Evolutionary conservation across 2,113 vertebrate genomes (phyloP).

Genomic region (Pogona vitticeps): DNA sequence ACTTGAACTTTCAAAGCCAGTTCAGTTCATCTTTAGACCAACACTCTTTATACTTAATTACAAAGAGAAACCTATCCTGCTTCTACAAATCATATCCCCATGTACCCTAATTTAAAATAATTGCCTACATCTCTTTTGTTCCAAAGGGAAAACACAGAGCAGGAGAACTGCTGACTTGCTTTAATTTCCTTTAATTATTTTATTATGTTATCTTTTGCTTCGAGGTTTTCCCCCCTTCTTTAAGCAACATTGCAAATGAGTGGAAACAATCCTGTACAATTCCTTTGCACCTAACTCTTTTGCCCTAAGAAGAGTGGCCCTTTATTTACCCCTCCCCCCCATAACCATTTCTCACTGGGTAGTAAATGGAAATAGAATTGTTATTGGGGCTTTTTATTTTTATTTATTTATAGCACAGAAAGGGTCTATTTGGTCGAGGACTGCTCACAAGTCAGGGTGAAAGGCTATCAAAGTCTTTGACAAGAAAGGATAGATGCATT

Average conservation of each 20-base stretch:
- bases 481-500: slow-evolving; percentile 34
- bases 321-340: slow-evolving; percentile 27
- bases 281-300: slow-evolving; percentile 38
- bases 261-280: slow-evolving; percentile 29
- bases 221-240: slow-evolving; percentile 59
- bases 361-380: neutral
- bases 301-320: neutral
- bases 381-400: no score
- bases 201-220: slow-evolving; percentile 68
- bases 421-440: neutral
- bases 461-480: slow-evolving; percentile 7
- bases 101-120: slow-evolving; percentile 80
- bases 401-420: neutral
- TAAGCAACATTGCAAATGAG: slow-evolving; percentile 52
- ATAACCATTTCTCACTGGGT: neutral
- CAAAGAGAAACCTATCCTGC: slow-evolving; percentile 72
- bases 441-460: slow-evolving; percentile 5
- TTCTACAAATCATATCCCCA: slow-evolving; percentile 80
- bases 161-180: slow-evolving; percentile 75
- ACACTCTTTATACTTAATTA: slow-evolving; percentile 75
- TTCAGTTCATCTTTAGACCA: slow-evolving; percentile 55
- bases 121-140: slow-evolving; percentile 72
- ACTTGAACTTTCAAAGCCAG: slow-evolving; percentile 38
- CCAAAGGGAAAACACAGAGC: slow-evolving; percentile 70
- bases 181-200: slow-evolving; percentile 75